Base-by-base conservation (phyloP, 2,888 invertebrate species). In the Cheilosia vulpina region DNA sequence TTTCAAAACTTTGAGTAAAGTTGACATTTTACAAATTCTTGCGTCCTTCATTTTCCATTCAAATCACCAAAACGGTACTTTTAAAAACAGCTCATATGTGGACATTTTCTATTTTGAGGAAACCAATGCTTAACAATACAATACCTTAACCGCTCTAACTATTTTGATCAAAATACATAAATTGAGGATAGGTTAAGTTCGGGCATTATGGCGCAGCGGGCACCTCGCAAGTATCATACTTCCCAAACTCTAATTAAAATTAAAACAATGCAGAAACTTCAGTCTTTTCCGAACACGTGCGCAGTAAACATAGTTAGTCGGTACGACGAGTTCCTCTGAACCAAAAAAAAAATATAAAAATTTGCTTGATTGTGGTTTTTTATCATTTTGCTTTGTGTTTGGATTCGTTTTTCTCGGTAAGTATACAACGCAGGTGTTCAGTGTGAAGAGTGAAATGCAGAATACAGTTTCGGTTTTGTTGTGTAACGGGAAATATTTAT, bases 141-240 rank as follows among this genome's bases (percentile, higher is more conserved):
- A n/a, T n/a, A n/a, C n/a, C n/a, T n/a, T n/a, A n/a, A n/a, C n/a
- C n/a, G n/a, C n/a, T n/a, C n/a, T n/a, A n/a, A n/a, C n/a, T n/a
- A n/a, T n/a, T n/a, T n/a, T n/a, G n/a, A n/a, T n/a, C n/a, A n/a
- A n/a, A n/a, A n/a, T n/a, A n/a, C n/a, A n/a, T n/a, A n/a, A n/a
- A n/a, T n/a, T n/a, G n/a, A n/a, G n/a, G n/a, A n/a, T n/a, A n/a
- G n/a, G n/a, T n/a, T n/a, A n/a, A n/a, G n/a, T n/a, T n/a, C n/a
- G n/a, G n/a, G n/a, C n/a, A n/a, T n/a, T n/a, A n/a, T n/a, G n/a
- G n/a, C n/a, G n/a, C n/a, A n/a, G n/a, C n/a, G n/a, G n/a, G n/a
- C n/a, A n/a, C n/a, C n/a, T 45, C 43, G 43, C 43, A 45, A 45
- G n/a, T 45, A n/a, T n/a, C 43, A 45, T n/a, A 45, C 43, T 45